Evolutionary conservation across 2,113 vertebrate species (phyloP).

Genomic region (Porphyrio hochstetteri): DNA sequence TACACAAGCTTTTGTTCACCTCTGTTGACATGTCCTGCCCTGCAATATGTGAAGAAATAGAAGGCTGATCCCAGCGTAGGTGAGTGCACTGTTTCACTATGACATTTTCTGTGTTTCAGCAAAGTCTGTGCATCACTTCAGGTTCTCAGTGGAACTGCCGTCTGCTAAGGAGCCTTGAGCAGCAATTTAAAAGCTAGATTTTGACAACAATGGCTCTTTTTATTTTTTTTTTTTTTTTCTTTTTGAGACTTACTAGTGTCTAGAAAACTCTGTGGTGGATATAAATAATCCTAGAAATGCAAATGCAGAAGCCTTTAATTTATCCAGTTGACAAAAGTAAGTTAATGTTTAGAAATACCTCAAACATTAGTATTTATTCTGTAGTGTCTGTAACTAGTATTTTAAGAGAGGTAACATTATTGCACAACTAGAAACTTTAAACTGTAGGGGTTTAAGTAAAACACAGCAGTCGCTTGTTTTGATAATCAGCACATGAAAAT

Average conservation of each 20-base stretch:
- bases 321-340: background rate
- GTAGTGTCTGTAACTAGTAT: background rate
- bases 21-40: background rate
- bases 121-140: background rate
- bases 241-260: background rate
- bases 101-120: background rate
- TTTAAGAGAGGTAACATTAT: background rate
- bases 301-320: background rate
- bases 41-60: background rate
- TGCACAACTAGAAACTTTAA: background rate
- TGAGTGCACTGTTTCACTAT: background rate
- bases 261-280: background rate
- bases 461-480: background rate
- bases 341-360: background rate
- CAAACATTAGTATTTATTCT: background rate
- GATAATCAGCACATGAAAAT: background rate
- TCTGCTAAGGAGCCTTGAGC: background rate
- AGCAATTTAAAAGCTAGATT: background rate
- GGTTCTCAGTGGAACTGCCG: background rate
- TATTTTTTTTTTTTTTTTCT: too few species aligned
- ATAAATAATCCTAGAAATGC: background rate
- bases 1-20: background rate
- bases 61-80: background rate
- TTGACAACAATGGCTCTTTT: background rate
- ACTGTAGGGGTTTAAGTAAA: background rate